Evolutionary conservation across 2,888 invertebrate species (phyloP).

Genomic region (Drosophila falleni): DNA sequence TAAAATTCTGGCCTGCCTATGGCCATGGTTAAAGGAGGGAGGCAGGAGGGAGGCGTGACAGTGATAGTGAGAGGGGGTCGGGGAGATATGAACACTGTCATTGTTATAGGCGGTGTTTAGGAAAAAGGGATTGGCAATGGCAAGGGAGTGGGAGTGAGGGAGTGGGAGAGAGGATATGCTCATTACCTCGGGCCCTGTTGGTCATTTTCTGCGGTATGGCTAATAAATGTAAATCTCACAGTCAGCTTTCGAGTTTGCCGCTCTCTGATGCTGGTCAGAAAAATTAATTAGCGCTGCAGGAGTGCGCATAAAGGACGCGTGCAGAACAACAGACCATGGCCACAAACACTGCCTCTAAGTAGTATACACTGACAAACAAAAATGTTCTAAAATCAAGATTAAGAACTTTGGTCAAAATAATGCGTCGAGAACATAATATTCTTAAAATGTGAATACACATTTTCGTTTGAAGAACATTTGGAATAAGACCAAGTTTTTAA

Average conservation of each 20-base stretch:
- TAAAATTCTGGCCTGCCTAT: constrained; percentile 18
- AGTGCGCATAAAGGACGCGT: constrained; percentile 63
- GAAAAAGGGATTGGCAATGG: constrained; percentile 1
- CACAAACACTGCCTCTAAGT: constrained; percentile 29
- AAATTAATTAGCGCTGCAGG: constrained; percentile 81
- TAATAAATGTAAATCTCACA: constrained; percentile 79
- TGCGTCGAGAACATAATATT: too few species aligned
- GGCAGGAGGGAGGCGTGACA: too few species aligned
- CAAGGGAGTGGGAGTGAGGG: not conserved
- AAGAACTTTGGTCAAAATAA: too few species aligned
- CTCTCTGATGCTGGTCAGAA: constrained; percentile 68
- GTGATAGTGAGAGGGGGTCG: not conserved
- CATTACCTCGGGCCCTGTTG: constrained; percentile 67
- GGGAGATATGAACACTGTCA: constrained; percentile 22
- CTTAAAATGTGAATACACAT: too few species aligned
- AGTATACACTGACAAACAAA: not conserved
- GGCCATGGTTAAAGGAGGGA: not conserved
- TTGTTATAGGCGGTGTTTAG: not conserved
- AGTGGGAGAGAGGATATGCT: constrained; percentile 31
- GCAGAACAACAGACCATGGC: constrained; percentile 16
- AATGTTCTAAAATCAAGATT: too few species aligned
- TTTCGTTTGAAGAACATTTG: too few species aligned
- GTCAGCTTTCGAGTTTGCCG: constrained; percentile 31
- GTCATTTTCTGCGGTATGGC: constrained; percentile 65
- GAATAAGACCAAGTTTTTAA: too few species aligned